phyloP scores from a whole-genome alignment of 2,797 vertebrate genomes.

The Falco novaeseelandiae region DNA sequence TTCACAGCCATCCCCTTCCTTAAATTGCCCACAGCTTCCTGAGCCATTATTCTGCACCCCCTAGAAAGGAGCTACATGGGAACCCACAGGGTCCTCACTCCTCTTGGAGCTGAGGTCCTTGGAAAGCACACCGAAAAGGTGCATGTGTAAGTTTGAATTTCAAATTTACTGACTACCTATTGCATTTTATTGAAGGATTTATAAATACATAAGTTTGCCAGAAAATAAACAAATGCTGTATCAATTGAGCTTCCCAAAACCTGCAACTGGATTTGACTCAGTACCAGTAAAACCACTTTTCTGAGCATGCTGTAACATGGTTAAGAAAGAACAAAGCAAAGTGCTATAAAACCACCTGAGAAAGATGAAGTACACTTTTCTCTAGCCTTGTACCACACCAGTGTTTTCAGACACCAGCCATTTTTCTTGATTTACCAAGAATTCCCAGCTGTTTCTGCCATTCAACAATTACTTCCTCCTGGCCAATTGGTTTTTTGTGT shows the following conservation, averaged over 20 bases:
- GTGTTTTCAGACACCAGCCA: neutral
- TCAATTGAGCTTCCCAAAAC: neutral
- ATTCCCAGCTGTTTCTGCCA: neutral
- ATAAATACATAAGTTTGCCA: neutral
- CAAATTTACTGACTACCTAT: neutral
- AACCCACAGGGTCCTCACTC: too few species aligned
- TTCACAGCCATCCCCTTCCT: neutral
- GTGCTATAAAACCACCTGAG: neutral
- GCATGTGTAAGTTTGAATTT: rapidly evolving
- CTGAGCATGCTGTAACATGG: neutral
- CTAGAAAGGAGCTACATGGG: neutral
- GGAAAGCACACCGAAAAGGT: neutral
- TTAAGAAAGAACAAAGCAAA: neutral
- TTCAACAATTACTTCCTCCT: neutral
- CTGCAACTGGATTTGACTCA: neutral
- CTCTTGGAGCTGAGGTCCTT: neutral
- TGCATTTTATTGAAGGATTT: neutral
- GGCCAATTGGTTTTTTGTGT: neutral
- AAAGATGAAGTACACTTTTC: neutral
- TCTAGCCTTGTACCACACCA: neutral
- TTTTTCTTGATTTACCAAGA: constrained; percentile 37
- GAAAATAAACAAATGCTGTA: neutral
- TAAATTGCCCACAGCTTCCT: neutral
- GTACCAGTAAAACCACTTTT: neutral
- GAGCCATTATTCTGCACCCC: neutral